These are phyloP conservation scores for Brachypodius melanocephalos DNA, from an alignment of 2,113 vertebrate species.

Conservation along the genomic window DNA sequence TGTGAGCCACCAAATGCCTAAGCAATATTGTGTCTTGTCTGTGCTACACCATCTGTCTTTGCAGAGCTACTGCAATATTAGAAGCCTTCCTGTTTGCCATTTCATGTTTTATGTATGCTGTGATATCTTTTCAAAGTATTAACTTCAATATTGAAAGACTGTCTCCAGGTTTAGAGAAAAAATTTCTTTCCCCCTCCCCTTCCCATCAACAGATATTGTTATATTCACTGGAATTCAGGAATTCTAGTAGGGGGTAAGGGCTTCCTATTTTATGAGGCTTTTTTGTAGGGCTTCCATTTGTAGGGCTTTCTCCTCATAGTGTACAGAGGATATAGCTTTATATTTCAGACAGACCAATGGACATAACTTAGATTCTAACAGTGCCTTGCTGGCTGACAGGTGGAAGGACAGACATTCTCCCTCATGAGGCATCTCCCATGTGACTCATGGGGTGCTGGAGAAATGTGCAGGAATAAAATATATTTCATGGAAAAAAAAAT, in stretches of 20 bases:
- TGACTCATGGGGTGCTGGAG: not conserved
- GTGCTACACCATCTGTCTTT: slow-evolving; percentile 1
- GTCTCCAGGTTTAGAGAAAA: slow-evolving; percentile 9
- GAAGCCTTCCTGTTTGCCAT: not conserved
- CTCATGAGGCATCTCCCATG: not conserved
- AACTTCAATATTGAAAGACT: slow-evolving; percentile 53
- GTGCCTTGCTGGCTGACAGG: not conserved
- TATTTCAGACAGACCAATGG: not conserved
- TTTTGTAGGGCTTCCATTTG: not conserved
- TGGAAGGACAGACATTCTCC: not conserved
- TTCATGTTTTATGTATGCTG: slow-evolving; percentile 42
- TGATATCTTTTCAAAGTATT: slow-evolving; percentile 2
- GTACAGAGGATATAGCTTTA: not conserved
- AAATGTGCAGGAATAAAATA: not conserved
- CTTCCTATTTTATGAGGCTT: not conserved
- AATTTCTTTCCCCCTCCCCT: not conserved
- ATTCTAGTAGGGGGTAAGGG: not conserved
- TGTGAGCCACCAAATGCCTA: slow-evolving; percentile 1
- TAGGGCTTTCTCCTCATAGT: not conserved
- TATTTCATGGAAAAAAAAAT: not conserved
- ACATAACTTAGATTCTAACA: not conserved
- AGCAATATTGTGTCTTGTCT: not conserved
- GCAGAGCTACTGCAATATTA: not conserved
- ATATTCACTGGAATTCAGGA: not conserved
- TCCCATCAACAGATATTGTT: not conserved